Conservation (phyloP, 1,140 invertebrate species). For the Sweltsa coloradensis region DNA sequence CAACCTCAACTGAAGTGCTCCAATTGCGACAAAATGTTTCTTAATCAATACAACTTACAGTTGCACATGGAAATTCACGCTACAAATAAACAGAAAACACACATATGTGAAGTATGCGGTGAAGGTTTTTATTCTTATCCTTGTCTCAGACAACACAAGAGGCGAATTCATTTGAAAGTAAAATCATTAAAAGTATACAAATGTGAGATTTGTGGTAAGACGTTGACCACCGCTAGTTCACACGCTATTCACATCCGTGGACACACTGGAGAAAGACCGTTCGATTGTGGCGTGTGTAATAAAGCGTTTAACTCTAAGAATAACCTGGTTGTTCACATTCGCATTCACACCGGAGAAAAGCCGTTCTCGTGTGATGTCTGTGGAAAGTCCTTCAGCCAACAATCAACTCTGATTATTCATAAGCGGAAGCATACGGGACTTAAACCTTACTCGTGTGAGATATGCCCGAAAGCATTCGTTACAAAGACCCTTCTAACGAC, state of each 20-base stretch:
- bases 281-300: too few relatives aligned
- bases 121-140: slow-evolving; percentile 12
- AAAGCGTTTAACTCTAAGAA: too few relatives aligned
- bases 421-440: slow-evolving; percentile 42
- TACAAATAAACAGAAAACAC: slow-evolving; percentile 42
- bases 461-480: slow-evolving; percentile 29
- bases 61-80: slow-evolving; percentile 35
- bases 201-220: slow-evolving; percentile 37
- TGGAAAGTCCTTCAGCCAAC: neutral
- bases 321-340: too few relatives aligned
- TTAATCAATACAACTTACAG: neutral
- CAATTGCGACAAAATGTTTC: too few relatives aligned
- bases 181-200: slow-evolving; percentile 55
- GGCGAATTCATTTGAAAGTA: slow-evolving; percentile 55
- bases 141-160: slow-evolving; percentile 39
- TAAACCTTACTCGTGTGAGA: slow-evolving; percentile 41
- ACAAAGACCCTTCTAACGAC: too few relatives aligned
- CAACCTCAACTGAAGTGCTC: too few relatives aligned
- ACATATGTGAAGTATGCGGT: slow-evolving; percentile 26
- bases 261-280: slow-evolving; percentile 22
- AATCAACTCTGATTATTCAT: neutral
- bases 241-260: slow-evolving; percentile 46
- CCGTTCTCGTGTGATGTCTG: too few relatives aligned
- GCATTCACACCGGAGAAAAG: too few relatives aligned
- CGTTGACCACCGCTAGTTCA: slow-evolving; percentile 22